A percentile compares a stretch with the other conserved stretches of the same genome.
phyloP scores from a whole-genome alignment of 2,797 vertebrate species.

The Coreius guichenoti region DNA sequence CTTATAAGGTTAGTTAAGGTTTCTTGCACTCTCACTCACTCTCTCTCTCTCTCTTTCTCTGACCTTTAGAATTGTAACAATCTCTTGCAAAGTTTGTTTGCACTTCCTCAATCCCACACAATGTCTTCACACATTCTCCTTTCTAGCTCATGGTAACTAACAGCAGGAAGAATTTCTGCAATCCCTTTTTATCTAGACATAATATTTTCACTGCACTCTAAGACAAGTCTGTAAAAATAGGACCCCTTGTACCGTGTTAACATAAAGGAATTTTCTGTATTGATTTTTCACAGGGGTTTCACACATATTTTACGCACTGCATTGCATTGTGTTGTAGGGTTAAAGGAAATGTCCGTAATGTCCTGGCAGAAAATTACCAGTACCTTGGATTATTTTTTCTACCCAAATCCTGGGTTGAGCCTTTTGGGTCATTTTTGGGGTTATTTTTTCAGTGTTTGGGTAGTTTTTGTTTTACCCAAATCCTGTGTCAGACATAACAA shows the following conservation, averaged over 20 bases:
- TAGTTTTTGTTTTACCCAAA: too few relatives aligned
- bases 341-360: not conserved
- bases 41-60: not conserved
- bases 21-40: not conserved
- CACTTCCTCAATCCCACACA: not conserved
- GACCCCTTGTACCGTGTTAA: not conserved
- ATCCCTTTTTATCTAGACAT: not conserved
- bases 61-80: not conserved
- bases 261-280: not conserved
- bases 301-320: not conserved
- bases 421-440: too few relatives aligned
- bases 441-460: too few relatives aligned
- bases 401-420: too few relatives aligned
- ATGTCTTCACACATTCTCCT: not conserved
- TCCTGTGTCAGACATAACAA: too few relatives aligned
- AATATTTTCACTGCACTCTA: not conserved
- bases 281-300: not conserved
- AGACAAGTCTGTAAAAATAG: not conserved
- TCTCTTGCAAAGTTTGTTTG: not conserved
- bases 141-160: not conserved
- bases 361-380: not conserved
- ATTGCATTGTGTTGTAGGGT: not conserved
- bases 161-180: not conserved
- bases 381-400: too few relatives aligned
- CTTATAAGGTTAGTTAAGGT: not conserved